A percentile compares a stretch with the other conserved stretches of the same genome.
These are phyloP conservation scores for Nebria salina DNA, from an alignment of 2,888 invertebrate genomes.

Conservation along the genomic window DNA sequence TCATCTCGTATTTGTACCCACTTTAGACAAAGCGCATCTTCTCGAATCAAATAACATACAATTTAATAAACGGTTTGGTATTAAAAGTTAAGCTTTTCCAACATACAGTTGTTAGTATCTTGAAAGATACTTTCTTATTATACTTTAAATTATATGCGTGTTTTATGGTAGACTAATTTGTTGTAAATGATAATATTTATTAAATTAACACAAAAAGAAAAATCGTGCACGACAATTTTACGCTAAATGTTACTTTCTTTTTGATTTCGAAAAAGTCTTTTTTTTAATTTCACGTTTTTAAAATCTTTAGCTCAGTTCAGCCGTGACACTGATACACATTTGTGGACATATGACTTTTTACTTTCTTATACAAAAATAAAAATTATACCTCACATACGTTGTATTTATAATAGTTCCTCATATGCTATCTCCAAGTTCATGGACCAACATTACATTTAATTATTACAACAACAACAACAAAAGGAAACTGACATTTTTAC, in stretches of 20 bases:
- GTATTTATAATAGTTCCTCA: background rate
- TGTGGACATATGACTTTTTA: no score
- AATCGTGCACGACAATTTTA: background rate
- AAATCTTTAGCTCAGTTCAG: background rate
- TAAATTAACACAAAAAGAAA: background rate
- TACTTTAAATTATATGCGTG: background rate
- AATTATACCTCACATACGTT: background rate
- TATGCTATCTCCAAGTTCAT: background rate
- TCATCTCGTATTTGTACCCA: no score
- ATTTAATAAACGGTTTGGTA: background rate
- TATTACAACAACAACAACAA: background rate
- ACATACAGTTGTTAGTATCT: background rate
- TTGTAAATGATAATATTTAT: background rate
- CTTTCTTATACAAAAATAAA: background rate
- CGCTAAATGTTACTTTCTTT: background rate
- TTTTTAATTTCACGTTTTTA: background rate
- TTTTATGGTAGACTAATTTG: background rate
- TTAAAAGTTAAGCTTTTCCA: background rate
- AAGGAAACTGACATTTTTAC: background rate
- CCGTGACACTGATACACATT: background rate
- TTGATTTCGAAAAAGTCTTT: background rate
- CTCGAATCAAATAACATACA: background rate
- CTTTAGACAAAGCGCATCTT: background rate
- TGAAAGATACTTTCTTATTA: background rate
- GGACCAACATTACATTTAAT: background rate